Evolutionary conservation across 1,140 invertebrate genomes (phyloP).

Genomic region (Tigriopus japonicus): DNA sequence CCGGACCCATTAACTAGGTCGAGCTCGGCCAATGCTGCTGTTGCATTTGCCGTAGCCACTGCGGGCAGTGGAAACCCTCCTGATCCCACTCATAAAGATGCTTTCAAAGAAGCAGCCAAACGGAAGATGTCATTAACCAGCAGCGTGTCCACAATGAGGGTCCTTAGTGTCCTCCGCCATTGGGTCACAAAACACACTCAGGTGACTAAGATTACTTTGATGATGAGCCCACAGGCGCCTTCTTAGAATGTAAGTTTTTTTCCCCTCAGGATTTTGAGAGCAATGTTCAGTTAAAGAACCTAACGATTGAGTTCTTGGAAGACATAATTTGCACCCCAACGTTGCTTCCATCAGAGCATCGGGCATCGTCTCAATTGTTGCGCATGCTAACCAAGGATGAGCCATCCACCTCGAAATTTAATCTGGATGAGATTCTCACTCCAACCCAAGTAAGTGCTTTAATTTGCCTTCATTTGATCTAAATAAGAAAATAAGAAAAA

Average conservation of each 20-base stretch:
- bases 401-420: slow-evolving; percentile 35
- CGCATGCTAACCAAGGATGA: slow-evolving; percentile 56
- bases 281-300: slow-evolving; percentile 46
- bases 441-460: slow-evolving; percentile 42
- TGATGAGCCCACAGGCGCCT: not conserved
- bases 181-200: slow-evolving; percentile 48
- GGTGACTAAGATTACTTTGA: slow-evolving; percentile 21
- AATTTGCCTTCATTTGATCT: not conserved
- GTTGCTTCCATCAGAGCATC: slow-evolving; percentile 71
- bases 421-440: slow-evolving; percentile 47
- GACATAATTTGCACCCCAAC: slow-evolving; percentile 67
- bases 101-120: slow-evolving; percentile 12
- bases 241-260: too few relatives aligned
- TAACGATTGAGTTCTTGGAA: slow-evolving; percentile 69
- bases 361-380: slow-evolving; percentile 60
- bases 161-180: slow-evolving; percentile 66
- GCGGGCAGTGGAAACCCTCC: slow-evolving; percentile 64
- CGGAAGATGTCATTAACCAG: slow-evolving; percentile 69
- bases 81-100: slow-evolving; percentile 24
- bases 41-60: slow-evolving; percentile 77
- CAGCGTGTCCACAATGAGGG: slow-evolving; percentile 78
- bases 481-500: not conserved
- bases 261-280: slow-evolving; percentile 56
- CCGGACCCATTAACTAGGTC: slow-evolving; percentile 37
- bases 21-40: slow-evolving; percentile 68